Conservation (phyloP, 1,140 invertebrate genomes). For the Adelges cooleyi region DNA sequence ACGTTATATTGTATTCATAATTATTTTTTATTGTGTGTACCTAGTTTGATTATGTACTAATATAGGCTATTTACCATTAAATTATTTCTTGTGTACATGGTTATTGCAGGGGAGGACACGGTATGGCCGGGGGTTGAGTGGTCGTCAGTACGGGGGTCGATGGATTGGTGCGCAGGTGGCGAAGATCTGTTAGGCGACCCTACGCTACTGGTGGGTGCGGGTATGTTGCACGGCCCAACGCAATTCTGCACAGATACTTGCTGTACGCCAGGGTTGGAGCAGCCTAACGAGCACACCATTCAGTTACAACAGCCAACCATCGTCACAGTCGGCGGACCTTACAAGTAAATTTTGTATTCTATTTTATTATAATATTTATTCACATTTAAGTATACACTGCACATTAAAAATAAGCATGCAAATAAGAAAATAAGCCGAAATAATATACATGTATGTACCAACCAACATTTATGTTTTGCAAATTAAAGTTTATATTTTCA, state of each 20-base stretch:
- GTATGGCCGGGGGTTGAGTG: conserved; percentile 28
- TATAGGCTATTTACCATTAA: too few species aligned
- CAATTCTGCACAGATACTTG: conserved; percentile 27
- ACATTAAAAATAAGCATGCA: too few species aligned
- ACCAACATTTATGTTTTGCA: too few species aligned
- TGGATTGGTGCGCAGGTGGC: conserved; percentile 28
- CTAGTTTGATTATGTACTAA: too few species aligned
- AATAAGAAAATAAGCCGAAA: too few species aligned
- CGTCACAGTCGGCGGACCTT: conserved; percentile 4
- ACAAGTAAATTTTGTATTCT: conserved; percentile 21
- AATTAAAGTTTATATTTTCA: too few species aligned
- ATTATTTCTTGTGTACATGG: too few species aligned
- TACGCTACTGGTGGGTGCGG: conserved; percentile 21
- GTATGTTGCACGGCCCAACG: conserved; percentile 22
- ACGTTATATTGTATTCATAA: too few species aligned
- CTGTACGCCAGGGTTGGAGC: conserved; percentile 23
- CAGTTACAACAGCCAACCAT: conserved; percentile 15
- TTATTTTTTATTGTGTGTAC: too few species aligned
- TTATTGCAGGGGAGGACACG: conserved; percentile 18
- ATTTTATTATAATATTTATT: too few species aligned
- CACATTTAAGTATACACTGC: too few species aligned
- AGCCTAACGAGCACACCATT: conserved; percentile 1
- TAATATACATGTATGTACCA: too few species aligned
- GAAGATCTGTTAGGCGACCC: conserved; percentile 24
- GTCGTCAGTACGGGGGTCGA: conserved; percentile 10